Conservation (phyloP, 2,888 invertebrate genomes). For the Phlogophora meticulosa region DNA sequence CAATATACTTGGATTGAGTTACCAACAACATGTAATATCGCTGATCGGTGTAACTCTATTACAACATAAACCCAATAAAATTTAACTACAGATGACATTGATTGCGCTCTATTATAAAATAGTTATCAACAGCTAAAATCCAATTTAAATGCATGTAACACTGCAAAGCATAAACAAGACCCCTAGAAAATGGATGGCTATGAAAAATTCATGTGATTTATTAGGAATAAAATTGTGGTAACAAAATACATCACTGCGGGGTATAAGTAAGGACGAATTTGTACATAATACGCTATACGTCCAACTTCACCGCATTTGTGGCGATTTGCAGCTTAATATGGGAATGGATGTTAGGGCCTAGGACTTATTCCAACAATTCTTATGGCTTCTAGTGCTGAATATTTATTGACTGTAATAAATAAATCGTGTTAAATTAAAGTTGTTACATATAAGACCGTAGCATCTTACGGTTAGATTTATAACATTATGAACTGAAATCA, state of each 20-base stretch:
- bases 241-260: constrained; percentile 64
- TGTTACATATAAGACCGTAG: not conserved
- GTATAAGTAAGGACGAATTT: constrained; percentile 40
- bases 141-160: constrained; percentile 79
- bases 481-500: no score
- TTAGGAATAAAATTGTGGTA: constrained; percentile 61
- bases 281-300: constrained; percentile 29
- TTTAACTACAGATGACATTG: constrained; percentile 34
- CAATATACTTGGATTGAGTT: not conserved
- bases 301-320: constrained; percentile 1
- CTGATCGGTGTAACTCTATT: constrained; percentile 1
- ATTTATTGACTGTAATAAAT: not conserved
- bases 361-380: constrained; percentile 2
- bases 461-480: not conserved
- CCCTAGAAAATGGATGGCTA: constrained; percentile 71
- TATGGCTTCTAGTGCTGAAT: not conserved
- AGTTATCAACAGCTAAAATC: constrained; percentile 71
- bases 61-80: constrained; percentile 27
- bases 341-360: not conserved
- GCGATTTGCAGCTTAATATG: not conserved
- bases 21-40: not conserved
- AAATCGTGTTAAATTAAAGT: not conserved
- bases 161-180: constrained; percentile 72
- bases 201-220: constrained; percentile 80
- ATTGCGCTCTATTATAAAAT: constrained; percentile 58